Conservation (phyloP, 2,888 invertebrate species). For the Asteroscopus sphinx region DNA sequence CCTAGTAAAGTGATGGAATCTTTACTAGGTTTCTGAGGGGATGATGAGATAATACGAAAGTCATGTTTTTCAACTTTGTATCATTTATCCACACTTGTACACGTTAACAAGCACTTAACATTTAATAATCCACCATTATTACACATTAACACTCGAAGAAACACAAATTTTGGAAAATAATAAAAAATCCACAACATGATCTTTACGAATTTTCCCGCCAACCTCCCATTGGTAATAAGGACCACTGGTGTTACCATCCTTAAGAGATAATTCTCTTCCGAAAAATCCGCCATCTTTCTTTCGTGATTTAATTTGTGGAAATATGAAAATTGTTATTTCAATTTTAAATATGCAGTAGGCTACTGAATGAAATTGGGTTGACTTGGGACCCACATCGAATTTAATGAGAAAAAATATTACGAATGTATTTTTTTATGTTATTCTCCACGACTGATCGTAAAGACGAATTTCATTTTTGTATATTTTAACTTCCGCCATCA, state of each 20-base stretch:
- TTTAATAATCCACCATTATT: no score
- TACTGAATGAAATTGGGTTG: conserved; percentile 47
- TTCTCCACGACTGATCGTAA: conserved; percentile 15
- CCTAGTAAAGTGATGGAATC: no score
- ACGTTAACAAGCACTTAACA: no score
- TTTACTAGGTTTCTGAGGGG: no score
- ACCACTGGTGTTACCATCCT: conserved; percentile 13
- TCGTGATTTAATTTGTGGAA: conserved; percentile 43
- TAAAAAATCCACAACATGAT: not conserved
- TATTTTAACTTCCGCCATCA: conserved; percentile 12
- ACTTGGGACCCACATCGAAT: conserved; percentile 43
- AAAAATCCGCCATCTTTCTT: conserved; percentile 27
- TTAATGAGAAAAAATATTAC: conserved; percentile 48
- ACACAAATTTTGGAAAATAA: no score
- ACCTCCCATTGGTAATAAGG: not conserved
- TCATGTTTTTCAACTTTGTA: no score
- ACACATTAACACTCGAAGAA: no score
- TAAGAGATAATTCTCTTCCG: conserved; percentile 11
- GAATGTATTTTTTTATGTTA: conserved; percentile 26
- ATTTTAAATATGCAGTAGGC: conserved; percentile 54
- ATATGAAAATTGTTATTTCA: conserved; percentile 49
- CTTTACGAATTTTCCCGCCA: not conserved
- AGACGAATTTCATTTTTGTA: conserved; percentile 8
- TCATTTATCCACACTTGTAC: no score
- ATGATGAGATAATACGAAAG: no score